phyloP scores from a whole-genome alignment of 2,113 vertebrate genomes.

The Sylvia atricapilla region DNA sequence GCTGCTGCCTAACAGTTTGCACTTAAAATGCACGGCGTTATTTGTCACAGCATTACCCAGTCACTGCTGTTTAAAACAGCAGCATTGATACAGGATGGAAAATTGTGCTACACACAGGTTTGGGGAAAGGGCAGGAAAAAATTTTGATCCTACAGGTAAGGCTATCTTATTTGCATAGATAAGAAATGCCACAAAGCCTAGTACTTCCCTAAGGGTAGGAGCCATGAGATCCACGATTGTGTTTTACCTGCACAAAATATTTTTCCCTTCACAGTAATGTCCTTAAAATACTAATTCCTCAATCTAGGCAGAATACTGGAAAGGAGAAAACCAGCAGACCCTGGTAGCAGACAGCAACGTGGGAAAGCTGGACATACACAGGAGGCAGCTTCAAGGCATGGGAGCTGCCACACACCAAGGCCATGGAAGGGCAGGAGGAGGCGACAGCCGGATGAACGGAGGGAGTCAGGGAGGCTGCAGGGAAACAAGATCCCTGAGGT shows the following conservation, averaged over 20 bases:
- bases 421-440: neutral
- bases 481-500: neutral
- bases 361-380: neutral
- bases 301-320: neutral
- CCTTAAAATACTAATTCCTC: neutral
- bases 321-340: neutral
- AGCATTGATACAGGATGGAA: neutral
- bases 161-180: neutral
- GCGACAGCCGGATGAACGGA: rapidly evolving
- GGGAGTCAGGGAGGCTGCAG: neutral
- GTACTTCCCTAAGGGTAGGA: neutral
- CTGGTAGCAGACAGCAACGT: neutral
- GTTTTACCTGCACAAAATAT: neutral
- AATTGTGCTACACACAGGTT: neutral
- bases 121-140: neutral
- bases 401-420: rapidly evolving
- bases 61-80: neutral
- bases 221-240: neutral
- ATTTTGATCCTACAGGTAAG: neutral
- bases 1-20: neutral
- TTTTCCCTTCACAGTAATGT: neutral
- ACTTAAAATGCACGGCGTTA: neutral
- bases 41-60: neutral
- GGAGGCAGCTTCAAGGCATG: neutral
- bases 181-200: neutral